Percentiles rank a stretch among this genome's conserved stretches.
Conservation (phyloP, 2,113 vertebrate species). For the Leucopternis melanops region DNA sequence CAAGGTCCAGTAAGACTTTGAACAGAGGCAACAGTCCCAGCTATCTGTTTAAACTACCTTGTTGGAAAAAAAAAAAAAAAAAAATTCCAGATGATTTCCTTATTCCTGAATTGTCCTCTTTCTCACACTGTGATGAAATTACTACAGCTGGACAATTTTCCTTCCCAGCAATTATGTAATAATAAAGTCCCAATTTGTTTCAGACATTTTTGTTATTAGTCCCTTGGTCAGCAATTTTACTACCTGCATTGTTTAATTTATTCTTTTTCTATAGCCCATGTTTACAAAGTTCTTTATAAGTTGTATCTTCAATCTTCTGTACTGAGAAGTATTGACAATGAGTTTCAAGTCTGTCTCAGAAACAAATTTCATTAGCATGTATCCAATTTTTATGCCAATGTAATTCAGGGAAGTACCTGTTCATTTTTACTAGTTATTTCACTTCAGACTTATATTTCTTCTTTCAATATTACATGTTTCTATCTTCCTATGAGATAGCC, state of each 20-base stretch:
- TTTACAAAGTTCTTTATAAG: neutral
- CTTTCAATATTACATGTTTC: neutral
- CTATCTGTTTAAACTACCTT: neutral
- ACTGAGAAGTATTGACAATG: neutral
- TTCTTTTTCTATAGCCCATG: neutral
- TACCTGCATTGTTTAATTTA: neutral
- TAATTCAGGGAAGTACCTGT: neutral
- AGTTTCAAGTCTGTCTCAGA: neutral
- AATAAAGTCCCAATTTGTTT: neutral
- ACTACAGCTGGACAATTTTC: neutral
- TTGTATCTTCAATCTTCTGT: neutral
- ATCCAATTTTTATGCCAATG: neutral
- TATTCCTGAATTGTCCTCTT: neutral
- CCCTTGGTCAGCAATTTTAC: neutral
- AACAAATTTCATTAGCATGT: neutral
- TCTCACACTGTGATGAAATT: neutral
- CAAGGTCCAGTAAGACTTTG: neutral
- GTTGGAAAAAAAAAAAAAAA: neutral
- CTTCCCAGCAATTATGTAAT: neutral
- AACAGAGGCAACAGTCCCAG: neutral
- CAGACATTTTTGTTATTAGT: neutral
- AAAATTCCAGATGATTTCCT: neutral
- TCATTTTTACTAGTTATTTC: neutral
- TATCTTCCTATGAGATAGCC: neutral
- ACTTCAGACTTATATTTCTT: neutral